phyloP scores from a whole-genome alignment of 23 tunicate genomes.

The Trididemnum miniatum region DNA sequence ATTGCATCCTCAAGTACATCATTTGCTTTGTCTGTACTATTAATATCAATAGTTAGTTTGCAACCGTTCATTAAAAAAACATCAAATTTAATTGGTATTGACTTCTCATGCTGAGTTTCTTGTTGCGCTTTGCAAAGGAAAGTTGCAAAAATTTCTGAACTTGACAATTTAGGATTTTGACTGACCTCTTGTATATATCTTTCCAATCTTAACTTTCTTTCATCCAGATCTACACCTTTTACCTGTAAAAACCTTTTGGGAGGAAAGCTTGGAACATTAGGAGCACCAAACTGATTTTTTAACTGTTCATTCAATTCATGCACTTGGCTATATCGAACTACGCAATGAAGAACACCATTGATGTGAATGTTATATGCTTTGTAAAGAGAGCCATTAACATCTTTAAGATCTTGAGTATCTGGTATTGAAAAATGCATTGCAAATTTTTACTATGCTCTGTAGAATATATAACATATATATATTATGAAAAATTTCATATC shows the following conservation, averaged over 20 bases:
- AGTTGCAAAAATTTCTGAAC: conserved; percentile 51
- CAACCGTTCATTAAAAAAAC: conserved; percentile 65
- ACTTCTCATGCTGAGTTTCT: conserved; percentile 81
- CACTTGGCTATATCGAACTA: conserved; percentile 90
- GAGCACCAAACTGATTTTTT: conserved; percentile 41
- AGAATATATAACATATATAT: no score
- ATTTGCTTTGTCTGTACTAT: conserved; percentile 78
- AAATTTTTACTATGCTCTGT: no score
- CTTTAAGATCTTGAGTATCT: conserved; percentile 71
- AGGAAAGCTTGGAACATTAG: conserved; percentile 59
- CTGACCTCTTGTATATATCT: conserved; percentile 79
- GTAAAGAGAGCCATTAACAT: conserved; percentile 38
- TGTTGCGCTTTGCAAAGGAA: conserved; percentile 90
- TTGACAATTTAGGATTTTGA: conserved; percentile 52
- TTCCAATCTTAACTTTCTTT: conserved; percentile 62
- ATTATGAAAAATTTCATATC: no score
- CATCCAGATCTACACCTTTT: conserved; percentile 58
- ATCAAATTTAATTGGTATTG: conserved; percentile 51
- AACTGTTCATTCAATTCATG: conserved; percentile 78
- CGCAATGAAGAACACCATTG: conserved; percentile 84
- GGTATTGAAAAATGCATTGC: conserved; percentile 86
- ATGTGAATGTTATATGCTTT: conserved; percentile 57
- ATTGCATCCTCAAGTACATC: conserved; percentile 52
- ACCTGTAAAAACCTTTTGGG: conserved; percentile 62
- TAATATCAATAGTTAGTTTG: conserved; percentile 50